Conservation (phyloP, 2,888 invertebrate genomes). For the Cosmopolites sordidus region DNA sequence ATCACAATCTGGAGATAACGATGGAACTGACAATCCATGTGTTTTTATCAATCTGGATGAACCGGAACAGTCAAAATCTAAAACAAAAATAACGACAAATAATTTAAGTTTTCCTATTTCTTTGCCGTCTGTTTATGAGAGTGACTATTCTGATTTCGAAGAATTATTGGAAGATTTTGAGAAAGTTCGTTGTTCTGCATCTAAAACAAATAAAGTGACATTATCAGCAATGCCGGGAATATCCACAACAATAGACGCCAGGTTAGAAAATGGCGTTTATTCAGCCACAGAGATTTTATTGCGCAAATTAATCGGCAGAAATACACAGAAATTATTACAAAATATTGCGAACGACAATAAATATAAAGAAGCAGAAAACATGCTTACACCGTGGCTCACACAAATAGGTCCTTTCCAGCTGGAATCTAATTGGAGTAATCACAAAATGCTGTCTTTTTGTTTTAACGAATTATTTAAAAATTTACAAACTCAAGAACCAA, state of each 20-base stretch:
- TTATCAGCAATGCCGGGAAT: constrained; percentile 41
- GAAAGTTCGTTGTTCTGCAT: constrained; percentile 53
- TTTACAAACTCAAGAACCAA: constrained; percentile 63
- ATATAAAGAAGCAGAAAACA: constrained; percentile 27
- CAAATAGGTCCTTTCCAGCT: constrained; percentile 46
- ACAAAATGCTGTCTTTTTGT: constrained; percentile 63
- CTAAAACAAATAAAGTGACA: constrained; percentile 37
- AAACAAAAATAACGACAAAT: constrained; percentile 32
- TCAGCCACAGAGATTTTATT: constrained; percentile 71
- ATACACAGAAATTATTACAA: constrained; percentile 40
- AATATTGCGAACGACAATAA: constrained; percentile 37
- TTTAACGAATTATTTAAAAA: constrained; percentile 68
- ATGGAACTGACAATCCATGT: constrained; percentile 16
- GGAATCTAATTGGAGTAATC: constrained; percentile 46
- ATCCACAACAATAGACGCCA: constrained; percentile 69
- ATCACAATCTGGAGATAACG: constrained; percentile 6
- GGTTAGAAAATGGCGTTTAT: constrained; percentile 73
- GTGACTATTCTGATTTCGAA: constrained; percentile 75
- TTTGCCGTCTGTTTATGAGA: constrained; percentile 69
- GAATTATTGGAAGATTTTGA: constrained; percentile 69
- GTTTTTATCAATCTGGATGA: constrained; percentile 24
- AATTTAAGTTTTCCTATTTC: constrained; percentile 47
- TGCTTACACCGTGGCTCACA: constrained; percentile 39
- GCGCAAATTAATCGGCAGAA: constrained; percentile 51
- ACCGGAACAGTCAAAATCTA: constrained; percentile 11